Conservation (phyloP, 2,113 vertebrate genomes). For the Pteruthius melanotis region DNA sequence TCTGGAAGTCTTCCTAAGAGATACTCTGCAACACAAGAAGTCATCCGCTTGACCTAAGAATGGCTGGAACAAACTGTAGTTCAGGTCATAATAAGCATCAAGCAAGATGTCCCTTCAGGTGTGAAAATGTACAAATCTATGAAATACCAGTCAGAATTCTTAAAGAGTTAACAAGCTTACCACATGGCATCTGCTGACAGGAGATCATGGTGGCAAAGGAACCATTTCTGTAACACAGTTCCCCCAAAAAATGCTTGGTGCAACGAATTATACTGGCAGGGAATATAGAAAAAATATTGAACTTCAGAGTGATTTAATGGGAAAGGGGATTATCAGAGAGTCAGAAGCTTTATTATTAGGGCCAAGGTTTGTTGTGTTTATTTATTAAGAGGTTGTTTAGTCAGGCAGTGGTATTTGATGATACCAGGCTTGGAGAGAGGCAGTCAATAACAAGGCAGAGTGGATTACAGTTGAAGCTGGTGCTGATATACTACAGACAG, state of each 20-base stretch:
- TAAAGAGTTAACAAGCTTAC: neutral
- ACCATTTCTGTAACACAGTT: neutral
- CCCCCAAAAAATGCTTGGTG: neutral
- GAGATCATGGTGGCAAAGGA: neutral
- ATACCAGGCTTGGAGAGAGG: neutral
- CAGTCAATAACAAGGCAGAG: conserved; percentile 50
- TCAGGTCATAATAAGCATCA: neutral
- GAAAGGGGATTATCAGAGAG: neutral
- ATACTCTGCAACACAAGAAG: neutral
- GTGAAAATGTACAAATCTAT: neutral
- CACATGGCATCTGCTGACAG: neutral
- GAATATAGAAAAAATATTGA: neutral
- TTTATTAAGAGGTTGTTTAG: conserved; percentile 42
- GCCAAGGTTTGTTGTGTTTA: conserved; percentile 15
- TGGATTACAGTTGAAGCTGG: conserved; percentile 41
- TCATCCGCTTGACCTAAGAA: neutral
- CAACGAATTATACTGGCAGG: neutral
- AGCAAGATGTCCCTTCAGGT: neutral
- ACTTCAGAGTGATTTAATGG: neutral
- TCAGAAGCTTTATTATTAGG: conserved; percentile 14
- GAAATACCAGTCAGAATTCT: neutral
- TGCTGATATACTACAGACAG: conserved; percentile 16
- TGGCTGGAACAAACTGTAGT: neutral
- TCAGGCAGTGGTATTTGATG: conserved; percentile 13
- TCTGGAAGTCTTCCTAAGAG: neutral